Evolutionary conservation across 2,888 invertebrate species (phyloP).

Genomic region (Acrocyrtus sp.): DNA sequence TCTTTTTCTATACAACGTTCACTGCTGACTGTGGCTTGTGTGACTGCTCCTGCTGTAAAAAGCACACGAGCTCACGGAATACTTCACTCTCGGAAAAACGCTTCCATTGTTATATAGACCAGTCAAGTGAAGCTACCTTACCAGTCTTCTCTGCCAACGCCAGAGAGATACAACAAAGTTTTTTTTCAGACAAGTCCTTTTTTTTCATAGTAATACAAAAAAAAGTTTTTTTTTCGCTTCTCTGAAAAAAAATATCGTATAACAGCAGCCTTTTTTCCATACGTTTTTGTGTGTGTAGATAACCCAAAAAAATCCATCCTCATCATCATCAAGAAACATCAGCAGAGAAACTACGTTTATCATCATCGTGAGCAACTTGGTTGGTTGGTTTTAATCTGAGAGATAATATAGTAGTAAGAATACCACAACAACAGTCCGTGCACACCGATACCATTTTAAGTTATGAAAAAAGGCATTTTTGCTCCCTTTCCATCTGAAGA

Average conservation of each 20-base stretch:
- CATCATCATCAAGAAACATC: not conserved
- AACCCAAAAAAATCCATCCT: not conserved
- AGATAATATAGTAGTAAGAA: conserved; percentile 3
- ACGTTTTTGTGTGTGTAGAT: no score
- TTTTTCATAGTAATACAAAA: not conserved
- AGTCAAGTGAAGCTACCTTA: conserved; percentile 41
- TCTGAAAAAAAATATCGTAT: not conserved
- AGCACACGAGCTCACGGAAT: no score
- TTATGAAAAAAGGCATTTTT: conserved; percentile 11
- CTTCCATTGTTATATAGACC: conserved; percentile 36
- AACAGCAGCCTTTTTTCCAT: no score
- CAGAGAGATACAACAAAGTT: conserved; percentile 42
- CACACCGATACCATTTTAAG: not conserved
- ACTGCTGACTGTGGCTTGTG: no score
- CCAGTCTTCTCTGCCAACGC: conserved; percentile 52
- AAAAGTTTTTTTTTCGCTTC: conserved; percentile 1
- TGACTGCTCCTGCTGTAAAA: no score
- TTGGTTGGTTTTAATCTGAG: conserved; percentile 14
- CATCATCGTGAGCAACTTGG: conserved; percentile 3
- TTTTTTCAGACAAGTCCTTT: conserved; percentile 1
- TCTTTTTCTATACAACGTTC: no score
- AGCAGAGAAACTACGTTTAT: not conserved
- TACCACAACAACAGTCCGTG: conserved; percentile 4
- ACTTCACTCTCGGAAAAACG: no score
- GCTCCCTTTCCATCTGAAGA: conserved; percentile 6